These are phyloP conservation scores for Nycticebus coucang DNA, from an alignment of 2,113 vertebrate species.

Conservation along the genomic window DNA sequence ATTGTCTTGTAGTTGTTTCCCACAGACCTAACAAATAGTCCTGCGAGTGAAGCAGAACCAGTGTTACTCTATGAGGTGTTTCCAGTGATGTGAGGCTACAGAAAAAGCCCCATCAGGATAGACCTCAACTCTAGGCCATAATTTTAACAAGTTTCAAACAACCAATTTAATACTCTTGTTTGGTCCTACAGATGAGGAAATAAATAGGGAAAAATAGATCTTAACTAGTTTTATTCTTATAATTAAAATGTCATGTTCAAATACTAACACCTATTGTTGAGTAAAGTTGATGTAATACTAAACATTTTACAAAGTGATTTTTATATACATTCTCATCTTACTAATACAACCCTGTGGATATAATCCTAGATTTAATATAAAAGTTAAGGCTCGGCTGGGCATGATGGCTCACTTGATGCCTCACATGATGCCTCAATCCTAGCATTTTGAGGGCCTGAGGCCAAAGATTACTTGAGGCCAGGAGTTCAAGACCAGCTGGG, in stretches of 20 bases:
- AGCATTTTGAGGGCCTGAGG: too few species aligned
- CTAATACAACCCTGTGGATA: background rate
- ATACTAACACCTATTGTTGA: background rate
- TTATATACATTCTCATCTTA: conserved; percentile 30
- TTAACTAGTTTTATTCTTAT: conserved; percentile 23
- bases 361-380: conserved; percentile 40
- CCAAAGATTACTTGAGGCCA: too few species aligned
- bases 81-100: too few species aligned
- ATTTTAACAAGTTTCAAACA: background rate
- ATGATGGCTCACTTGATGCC: too few species aligned
- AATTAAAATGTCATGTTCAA: background rate
- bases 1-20: too few species aligned
- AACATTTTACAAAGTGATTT: conserved; percentile 32
- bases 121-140: background rate
- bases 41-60: too few species aligned
- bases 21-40: too few species aligned
- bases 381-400: background rate
- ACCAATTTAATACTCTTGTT: background rate
- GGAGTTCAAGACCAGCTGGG: too few species aligned
- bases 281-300: background rate
- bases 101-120: too few species aligned
- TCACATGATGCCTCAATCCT: too few species aligned
- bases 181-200: background rate
- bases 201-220: background rate
- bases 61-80: too few species aligned